Evolutionary conservation across 2,888 invertebrate species (phyloP), one percentile per base, ranked within the genome.

Genomic region (Epirrita christyi): DNA sequence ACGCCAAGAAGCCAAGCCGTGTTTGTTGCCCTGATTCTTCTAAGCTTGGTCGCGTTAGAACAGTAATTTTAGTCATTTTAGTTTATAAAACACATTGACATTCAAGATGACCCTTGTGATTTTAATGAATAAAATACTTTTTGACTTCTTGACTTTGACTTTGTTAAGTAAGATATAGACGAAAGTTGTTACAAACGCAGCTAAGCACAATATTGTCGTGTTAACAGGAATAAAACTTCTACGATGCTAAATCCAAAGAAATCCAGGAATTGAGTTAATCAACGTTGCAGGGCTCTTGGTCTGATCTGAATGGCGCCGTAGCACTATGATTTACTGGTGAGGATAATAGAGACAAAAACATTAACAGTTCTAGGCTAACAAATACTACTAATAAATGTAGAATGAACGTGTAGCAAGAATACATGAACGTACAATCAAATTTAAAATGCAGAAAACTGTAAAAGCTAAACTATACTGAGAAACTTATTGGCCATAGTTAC

Each of bases 401-500:
- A 49, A 44, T 13, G 34, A 47, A 47, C 6, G 37, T n/a, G 10
- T 14, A 40, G 15, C 28, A 47, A 54, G 29, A 49, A 48, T 44
- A 48, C 28, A 53, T 27, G 29, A 49, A 42, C 55, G 21, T 50
- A 11, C 55, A 52, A 49, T 42, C 53, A 55, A 38, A 37, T 47
- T 52, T 54, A 43, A 46, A 61, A 49, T 36, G 52, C 45, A 49
- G 13, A 41, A 38, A 49, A 40, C 11, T 54, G 59, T 40, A 38
- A 49, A 53, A 46, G 55, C 53, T 47, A 41, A 53, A 38, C 51
- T 11, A n/a, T 38, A 11, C 48, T 10, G 13, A 34, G 46, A 50
- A 41, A 56, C 41, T 36, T 36, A 55, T 45, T 46, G n/a, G 50
- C 40, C 48, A 54, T 32, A 51, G 38, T 41, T 51, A 6, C 27